Evolutionary conservation across 2,888 invertebrate species (phyloP), one percentile per base, ranked within the genome.

Genomic region (Linyphia triangularis): DNA sequence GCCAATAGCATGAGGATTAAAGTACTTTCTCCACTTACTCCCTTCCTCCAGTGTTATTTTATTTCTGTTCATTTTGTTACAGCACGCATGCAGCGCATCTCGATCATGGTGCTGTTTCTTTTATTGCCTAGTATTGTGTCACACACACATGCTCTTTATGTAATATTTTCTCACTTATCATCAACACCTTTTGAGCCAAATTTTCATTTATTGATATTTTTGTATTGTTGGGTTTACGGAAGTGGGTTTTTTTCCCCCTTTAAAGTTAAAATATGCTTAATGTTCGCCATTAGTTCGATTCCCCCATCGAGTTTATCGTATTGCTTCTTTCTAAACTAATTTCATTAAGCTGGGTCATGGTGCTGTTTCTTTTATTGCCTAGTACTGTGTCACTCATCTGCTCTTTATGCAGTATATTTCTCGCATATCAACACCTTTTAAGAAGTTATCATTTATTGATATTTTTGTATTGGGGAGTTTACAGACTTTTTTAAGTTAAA

Each of bases 11-110:
- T 89, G 89, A 89, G 84, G 84, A 79, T 30, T 30, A 40, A 51
- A 70, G 63, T 72, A 59, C n/a, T 73, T 57, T 65, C 40, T 79
- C 72, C 70, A n/a, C n/a, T n/a, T n/a, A n/a, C n/a, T 59, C 65
- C 84, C 84, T 40, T 43, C 70, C 30, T 89, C 59, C 78, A 78
- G 73, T 78, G 33, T 65, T 79, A 72, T 83, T 73, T 70, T 65
- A 28, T 81, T 79, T 81, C 63, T 72, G 78, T 63, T 85, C 65
- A 63, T 77, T 65, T 75, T 67, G 65, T 89, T 89, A 79, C 89
- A 89, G 84, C 89, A 89, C 89, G 89, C 89, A 89, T 89, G 89
- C 89, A 72, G 51, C 63, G 79, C 89, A 78, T 79, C 51, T 51
- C 51, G 65, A 57, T 51, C 57, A 84, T 24, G 83, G 82, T 83